Percentiles rank a stretch among this genome's conserved stretches.
Evolutionary conservation across 2,113 vertebrate species (phyloP).

Genomic region (Heteronetta atricapilla): DNA sequence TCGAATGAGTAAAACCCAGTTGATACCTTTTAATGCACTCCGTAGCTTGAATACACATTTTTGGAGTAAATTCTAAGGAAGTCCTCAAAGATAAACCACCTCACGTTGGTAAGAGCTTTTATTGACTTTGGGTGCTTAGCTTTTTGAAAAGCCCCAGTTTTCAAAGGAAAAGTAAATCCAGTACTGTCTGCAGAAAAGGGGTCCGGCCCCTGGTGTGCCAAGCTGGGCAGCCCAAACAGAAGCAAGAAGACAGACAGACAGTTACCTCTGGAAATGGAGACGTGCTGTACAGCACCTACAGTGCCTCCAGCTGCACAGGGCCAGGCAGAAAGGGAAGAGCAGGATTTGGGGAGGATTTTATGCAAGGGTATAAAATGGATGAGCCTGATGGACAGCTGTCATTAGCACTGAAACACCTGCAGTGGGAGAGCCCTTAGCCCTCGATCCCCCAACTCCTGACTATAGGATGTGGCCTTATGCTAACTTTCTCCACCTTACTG

Average conservation of each 20-base stretch:
- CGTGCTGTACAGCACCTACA: accelerated
- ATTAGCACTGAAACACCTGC: background rate
- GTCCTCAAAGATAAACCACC: background rate
- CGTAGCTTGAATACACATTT: accelerated
- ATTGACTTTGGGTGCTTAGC: background rate
- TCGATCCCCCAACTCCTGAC: background rate
- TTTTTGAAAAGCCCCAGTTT: background rate
- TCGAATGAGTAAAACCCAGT: background rate
- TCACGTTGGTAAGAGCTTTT: accelerated
- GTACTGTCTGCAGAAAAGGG: background rate
- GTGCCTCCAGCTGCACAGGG: background rate
- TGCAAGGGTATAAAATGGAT: background rate
- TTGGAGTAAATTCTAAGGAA: background rate
- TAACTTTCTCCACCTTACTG: background rate
- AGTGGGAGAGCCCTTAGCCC: background rate
- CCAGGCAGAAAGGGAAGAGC: background rate
- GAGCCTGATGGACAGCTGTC: background rate
- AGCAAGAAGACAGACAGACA: background rate
- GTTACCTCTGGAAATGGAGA: background rate
- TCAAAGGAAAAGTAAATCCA: background rate
- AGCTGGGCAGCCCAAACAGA: background rate
- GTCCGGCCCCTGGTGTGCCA: background rate
- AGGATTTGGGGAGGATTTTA: background rate
- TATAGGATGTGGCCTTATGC: accelerated
- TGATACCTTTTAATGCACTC: background rate